Evolutionary conservation across 2,888 invertebrate species (phyloP).

Genomic region (Gastracanthus pulcherrimus): DNA sequence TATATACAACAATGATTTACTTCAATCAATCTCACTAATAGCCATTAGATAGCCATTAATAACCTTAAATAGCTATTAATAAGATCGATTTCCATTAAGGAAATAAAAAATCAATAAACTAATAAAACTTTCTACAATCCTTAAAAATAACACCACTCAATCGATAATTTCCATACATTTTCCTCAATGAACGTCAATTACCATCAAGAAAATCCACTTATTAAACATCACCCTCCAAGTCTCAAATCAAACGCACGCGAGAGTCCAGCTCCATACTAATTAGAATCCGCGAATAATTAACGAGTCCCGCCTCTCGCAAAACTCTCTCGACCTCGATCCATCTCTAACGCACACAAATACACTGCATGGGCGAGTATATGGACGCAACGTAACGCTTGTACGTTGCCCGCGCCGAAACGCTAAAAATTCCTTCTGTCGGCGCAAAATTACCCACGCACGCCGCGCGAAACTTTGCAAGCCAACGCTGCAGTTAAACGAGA

Average conservation of each 20-base stretch:
- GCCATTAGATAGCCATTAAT: no score
- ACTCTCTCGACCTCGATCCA: not conserved
- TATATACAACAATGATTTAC: no score
- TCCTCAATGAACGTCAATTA: not conserved
- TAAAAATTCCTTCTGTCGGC: conserved; percentile 1
- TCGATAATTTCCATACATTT: not conserved
- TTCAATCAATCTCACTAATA: no score
- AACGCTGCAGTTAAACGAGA: no score
- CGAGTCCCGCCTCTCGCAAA: not conserved
- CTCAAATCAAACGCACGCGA: not conserved
- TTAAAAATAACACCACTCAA: no score
- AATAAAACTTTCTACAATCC: not conserved
- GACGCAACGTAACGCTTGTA: not conserved
- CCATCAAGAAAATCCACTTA: not conserved
- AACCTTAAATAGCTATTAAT: no score
- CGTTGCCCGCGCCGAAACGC: not conserved
- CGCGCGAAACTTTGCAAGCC: not conserved
- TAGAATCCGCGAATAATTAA: not conserved
- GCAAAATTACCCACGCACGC: conserved; percentile 13
- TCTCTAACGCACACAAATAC: not conserved
- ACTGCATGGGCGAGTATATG: not conserved
- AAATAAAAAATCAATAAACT: no score
- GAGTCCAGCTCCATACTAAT: not conserved
- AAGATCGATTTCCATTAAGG: no score
- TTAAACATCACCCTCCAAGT: not conserved